A percentile compares a stretch with the other conserved stretches of the same genome.
Conservation (phyloP, 2,113 vertebrate genomes). For the Amphilophus citrinellus region DNA sequence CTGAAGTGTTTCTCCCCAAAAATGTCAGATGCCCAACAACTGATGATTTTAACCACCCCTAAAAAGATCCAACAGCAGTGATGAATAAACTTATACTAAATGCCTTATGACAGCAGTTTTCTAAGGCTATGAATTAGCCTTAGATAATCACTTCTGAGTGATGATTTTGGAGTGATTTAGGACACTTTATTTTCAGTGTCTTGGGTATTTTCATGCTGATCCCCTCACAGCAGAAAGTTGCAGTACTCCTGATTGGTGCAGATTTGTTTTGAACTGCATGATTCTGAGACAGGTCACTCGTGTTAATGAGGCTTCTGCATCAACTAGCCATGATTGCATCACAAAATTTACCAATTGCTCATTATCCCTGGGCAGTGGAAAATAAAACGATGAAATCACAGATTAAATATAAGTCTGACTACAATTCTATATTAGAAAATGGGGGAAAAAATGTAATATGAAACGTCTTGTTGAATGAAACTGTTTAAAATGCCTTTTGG, state of each 20-base stretch:
- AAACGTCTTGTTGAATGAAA: slow-evolving; percentile 17
- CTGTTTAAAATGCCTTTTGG: background rate
- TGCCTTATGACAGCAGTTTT: slow-evolving; percentile 19
- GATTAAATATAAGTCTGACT: slow-evolving; percentile 5
- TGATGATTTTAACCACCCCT: slow-evolving; percentile 17
- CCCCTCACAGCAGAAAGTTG: background rate
- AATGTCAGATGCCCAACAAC: slow-evolving; percentile 42
- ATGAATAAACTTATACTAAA: slow-evolving; percentile 26
- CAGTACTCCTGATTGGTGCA: background rate
- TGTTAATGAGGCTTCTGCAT: slow-evolving; percentile 42
- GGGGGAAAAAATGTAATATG: background rate
- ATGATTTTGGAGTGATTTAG: background rate
- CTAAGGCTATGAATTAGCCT: slow-evolving; percentile 14
- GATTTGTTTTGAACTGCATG: slow-evolving; percentile 13
- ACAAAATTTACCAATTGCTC: slow-evolving; percentile 37
- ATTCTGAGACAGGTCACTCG: slow-evolving; percentile 12
- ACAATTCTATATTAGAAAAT: background rate
- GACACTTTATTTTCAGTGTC: background rate
- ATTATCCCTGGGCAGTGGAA: background rate
- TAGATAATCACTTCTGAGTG: background rate
- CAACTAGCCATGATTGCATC: background rate
- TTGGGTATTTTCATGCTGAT: background rate
- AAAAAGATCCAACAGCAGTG: slow-evolving; percentile 1
- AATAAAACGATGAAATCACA: slow-evolving; percentile 17
- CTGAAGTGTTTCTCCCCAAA: slow-evolving; percentile 40